These are phyloP conservation scores for Harpagoxenus sublaevis DNA, from an alignment of 2,888 invertebrate genomes.

Conservation along the genomic window DNA sequence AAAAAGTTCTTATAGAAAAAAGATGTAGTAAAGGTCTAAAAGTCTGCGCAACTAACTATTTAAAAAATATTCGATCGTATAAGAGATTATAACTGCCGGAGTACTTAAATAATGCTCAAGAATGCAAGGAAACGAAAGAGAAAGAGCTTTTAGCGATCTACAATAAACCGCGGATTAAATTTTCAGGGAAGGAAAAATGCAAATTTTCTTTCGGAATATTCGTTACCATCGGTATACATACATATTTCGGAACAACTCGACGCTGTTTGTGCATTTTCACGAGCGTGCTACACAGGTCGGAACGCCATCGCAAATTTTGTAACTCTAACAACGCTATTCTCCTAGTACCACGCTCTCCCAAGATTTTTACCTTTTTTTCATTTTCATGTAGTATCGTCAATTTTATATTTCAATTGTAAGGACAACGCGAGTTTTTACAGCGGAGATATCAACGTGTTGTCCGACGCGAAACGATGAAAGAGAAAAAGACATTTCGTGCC, in stretches of 20 bases:
- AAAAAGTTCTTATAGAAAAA: not conserved
- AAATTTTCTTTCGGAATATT: conserved; percentile 36
- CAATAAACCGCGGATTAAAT: conserved; percentile 49
- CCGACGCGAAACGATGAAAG: conserved; percentile 8
- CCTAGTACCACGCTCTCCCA: not conserved
- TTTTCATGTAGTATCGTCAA: not conserved
- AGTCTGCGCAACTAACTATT: conserved; percentile 7
- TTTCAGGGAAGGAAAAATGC: conserved; percentile 29
- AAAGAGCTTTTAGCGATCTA: conserved; percentile 28
- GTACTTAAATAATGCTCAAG: conserved; percentile 15
- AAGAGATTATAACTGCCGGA: not conserved
- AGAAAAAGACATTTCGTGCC: conserved; percentile 1
- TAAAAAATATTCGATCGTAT: conserved; percentile 1
- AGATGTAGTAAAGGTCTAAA: not conserved
- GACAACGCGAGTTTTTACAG: not conserved
- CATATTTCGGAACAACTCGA: not conserved
- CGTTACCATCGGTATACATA: conserved; percentile 11
- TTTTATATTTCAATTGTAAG: conserved; percentile 30
- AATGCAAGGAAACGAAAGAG: not conserved
- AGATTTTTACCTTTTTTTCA: not conserved
- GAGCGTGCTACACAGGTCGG: not conserved
- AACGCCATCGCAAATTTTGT: conserved; percentile 14
- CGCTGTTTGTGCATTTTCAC: not conserved
- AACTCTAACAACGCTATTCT: not conserved
- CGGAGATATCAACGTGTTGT: not conserved